phyloP scores from a whole-genome alignment of 2,797 vertebrate species.

The Synanceia verrucosa region DNA sequence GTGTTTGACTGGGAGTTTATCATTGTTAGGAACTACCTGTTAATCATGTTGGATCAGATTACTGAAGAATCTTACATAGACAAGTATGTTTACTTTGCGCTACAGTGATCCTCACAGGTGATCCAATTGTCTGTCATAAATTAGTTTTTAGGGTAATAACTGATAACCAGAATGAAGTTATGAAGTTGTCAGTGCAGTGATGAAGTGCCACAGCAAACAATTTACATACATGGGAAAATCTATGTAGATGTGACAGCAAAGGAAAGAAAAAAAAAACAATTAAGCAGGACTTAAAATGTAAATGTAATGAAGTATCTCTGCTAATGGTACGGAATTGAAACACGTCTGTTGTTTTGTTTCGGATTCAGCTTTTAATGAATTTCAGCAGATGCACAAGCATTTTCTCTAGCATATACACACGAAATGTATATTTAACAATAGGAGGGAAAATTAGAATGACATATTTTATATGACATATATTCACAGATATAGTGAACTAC shows the following conservation, averaged over 20 bases:
- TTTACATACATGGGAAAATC: constrained; percentile 53
- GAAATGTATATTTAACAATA: neutral
- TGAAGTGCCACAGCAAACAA: constrained; percentile 45
- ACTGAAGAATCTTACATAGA: constrained; percentile 40
- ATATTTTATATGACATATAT: constrained; percentile 1
- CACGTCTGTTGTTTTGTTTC: constrained; percentile 5
- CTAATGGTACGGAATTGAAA: constrained; percentile 34
- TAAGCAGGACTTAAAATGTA: constrained; percentile 34
- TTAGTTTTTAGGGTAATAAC: constrained; percentile 58
- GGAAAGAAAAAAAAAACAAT: neutral
- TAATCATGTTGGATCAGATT: constrained; percentile 58
- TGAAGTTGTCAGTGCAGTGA: constrained; percentile 50
- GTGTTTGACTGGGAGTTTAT: constrained; percentile 27
- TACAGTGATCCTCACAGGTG: constrained; percentile 53
- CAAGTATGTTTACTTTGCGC: constrained; percentile 62
- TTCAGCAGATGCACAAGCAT: constrained; percentile 18
- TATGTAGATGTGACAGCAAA: constrained; percentile 24
- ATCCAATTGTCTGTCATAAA: constrained; percentile 59
- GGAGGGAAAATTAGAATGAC: neutral
- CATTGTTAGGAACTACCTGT: constrained; percentile 37
- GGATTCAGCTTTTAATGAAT: constrained; percentile 4
- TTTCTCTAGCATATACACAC: neutral
- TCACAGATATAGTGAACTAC: neutral
- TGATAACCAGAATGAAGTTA: constrained; percentile 59
- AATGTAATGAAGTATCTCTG: constrained; percentile 37